Base-by-base conservation (phyloP, 2,797 vertebrate species). In the Anniella stebbinsi region DNA sequence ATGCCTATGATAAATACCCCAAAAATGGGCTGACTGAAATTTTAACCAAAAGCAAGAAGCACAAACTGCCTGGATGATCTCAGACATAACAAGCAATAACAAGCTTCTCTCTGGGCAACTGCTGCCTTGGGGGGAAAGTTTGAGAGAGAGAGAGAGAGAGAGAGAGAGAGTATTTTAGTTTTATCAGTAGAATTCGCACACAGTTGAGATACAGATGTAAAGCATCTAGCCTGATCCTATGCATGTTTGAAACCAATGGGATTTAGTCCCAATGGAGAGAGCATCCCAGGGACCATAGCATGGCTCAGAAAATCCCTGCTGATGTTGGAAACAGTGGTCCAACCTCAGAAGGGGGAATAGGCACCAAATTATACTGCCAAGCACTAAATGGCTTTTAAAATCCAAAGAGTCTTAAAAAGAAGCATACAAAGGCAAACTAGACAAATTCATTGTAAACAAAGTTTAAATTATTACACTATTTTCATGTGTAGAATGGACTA, bases 11-110 rank as follows among this genome's bases (percentile, higher is more conserved):
- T 90, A 92, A 91, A 30, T 93, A 92, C 82, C 21, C 69, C 33
- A 92, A 94, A 94, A 96, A 95, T 66, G 63, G 91, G 18, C 38
- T 75, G 93, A 87, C 73, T 95, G 45, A 95, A 95, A 92, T 94
- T 92, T 93, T 92, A 90, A 94, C 89, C 25, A 92, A 92, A 94
- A 86, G 28, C 30, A 92, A 94, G 87, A 89, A 94, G 87, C 86
- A 94, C 95, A 96, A 96, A 11, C 28, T 95, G 84, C 33, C 89
- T 93, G 9, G 0, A 84, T 4, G 23, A 90, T 94, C 93, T 94
- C 84, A 95, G 89, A 85, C 57, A 36, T 12, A 90, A 86, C 70
- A 91, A 93, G 76, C 88, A 83, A 84, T 89, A 94, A 92, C 85
- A 95, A 60, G 36, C 78, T 91, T 41, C 18, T 93, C 76, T 92